phyloP scores from a whole-genome alignment of 2,888 invertebrate genomes.

The Dryobota labecula region DNA sequence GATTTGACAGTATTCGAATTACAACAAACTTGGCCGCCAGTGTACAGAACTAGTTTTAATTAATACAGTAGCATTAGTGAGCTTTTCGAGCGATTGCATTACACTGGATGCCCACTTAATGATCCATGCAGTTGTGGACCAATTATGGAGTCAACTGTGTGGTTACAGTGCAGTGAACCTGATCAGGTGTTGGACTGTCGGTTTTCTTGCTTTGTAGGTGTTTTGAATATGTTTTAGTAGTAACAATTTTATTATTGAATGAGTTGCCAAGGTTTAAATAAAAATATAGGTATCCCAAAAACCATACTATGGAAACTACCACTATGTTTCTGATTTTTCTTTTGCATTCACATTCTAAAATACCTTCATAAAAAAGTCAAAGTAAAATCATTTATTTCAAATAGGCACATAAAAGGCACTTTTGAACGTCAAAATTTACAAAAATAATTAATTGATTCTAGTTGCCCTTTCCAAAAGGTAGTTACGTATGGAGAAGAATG shows the following conservation, averaged over 20 bases:
- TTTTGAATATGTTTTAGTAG: background rate
- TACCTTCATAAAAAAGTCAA: no score
- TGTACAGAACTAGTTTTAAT: constrained; percentile 69
- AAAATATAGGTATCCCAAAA: no score
- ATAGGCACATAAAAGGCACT: no score
- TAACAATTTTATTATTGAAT: no score
- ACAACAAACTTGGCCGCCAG: constrained; percentile 48
- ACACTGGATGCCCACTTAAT: constrained; percentile 68
- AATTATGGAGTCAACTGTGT: constrained; percentile 54
- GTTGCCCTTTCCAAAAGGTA: no score
- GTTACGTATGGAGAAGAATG: no score
- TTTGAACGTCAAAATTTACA: no score
- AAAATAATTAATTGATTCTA: no score
- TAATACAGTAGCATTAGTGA: constrained; percentile 69
- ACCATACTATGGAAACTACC: background rate
- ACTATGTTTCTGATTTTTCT: background rate
- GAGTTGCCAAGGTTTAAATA: no score
- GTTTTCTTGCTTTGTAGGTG: background rate
- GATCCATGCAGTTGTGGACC: constrained; percentile 58
- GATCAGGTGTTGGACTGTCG: constrained; percentile 18
- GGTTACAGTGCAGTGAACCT: constrained; percentile 41
- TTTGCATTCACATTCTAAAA: no score
- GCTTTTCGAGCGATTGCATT: constrained; percentile 70
- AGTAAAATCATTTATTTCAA: no score
- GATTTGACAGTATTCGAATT: no score